Base-by-base conservation (phyloP, 2,888 invertebrate genomes). In the Neoitamus cyanurus region DNA sequence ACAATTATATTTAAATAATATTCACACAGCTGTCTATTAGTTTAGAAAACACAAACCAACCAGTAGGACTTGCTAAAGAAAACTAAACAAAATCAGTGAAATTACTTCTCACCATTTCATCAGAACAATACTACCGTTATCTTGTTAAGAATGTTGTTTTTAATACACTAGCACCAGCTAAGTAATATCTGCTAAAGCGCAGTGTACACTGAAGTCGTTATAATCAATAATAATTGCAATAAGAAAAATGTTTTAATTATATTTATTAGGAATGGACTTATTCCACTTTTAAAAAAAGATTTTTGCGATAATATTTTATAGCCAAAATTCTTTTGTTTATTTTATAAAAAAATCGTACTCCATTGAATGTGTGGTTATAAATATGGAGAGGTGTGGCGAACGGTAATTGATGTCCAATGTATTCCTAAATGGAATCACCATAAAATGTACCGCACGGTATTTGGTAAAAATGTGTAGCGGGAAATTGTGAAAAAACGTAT, bases 31-130 rank as follows among this genome's bases (percentile, higher is more conserved):
- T 68, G 69, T 82, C 82, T 68, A 82, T 82, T 69, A 82, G 82
- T 31, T 68, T 82, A 82, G 69, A 37, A 70, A 70, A 70, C 70
- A 70, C 70, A n/a, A n/a, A n/a, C n/a, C n/a, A n/a, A n/a, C n/a
- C n/a, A n/a, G n/a, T n/a, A n/a, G n/a, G n/a, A n/a, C 70, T 83
- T 83, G 83, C 70, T 37, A 83, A 83, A 31, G 68, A 82, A 46
- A 82, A 82, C 69, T 82, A 82, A 82, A 82, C 82, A 69, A 82
- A 82, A 82, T 15, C 4, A 82, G 69, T 68, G 15, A 42, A 82
- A 69, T 82, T 58, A 58, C 69, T 82, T 82, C 58, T 58, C 69
- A 82, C 20, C 34, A 82, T 34, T 82, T 82, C 82, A 82, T 31
- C 37, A 34, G 58, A 82, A 7, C 13, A 82, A 69, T 82, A 82